Percentiles rank a stretch among this genome's conserved stretches.
phyloP scores from a whole-genome alignment of 2,797 vertebrate genomes.

The Microctenopoma stevenorrisi region DNA sequence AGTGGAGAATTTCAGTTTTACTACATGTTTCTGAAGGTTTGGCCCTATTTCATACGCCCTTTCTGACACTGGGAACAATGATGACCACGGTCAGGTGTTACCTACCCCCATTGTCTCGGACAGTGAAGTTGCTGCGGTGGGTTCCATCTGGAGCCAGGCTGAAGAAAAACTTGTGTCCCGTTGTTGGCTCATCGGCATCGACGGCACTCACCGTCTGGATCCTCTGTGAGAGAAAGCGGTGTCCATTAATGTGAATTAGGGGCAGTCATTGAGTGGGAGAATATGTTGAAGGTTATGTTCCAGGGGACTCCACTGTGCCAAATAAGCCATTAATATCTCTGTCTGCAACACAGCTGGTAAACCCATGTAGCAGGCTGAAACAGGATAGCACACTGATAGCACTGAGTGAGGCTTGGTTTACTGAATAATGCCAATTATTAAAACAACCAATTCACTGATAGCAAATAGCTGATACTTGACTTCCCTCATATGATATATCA shows the following conservation, averaged over 20 bases:
- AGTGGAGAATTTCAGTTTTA: too few species aligned
- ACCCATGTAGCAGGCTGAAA: not conserved
- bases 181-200: conserved; percentile 89
- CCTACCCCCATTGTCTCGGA: conserved; percentile 93
- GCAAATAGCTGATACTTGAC: too few species aligned
- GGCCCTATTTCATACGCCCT: too few species aligned
- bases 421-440: not conserved
- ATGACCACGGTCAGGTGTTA: not conserved
- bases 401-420: not conserved
- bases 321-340: conserved; percentile 1
- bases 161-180: conserved; percentile 93
- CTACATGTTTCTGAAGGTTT: too few species aligned
- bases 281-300: not conserved
- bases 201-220: conserved; percentile 93
- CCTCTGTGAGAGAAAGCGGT: conserved; percentile 80
- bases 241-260: conserved; percentile 8
- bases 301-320: conserved; percentile 4
- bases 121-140: conserved; percentile 90
- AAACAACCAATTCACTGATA: not conserved
- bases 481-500: too few species aligned
- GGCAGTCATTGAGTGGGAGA: conserved; percentile 9
- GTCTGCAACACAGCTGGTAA: not conserved
- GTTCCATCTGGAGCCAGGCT: conserved; percentile 86
- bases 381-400: not conserved
- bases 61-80: too few species aligned